phyloP scores from a whole-genome alignment of 2,888 invertebrate species.

The Heliconius ethilla region DNA sequence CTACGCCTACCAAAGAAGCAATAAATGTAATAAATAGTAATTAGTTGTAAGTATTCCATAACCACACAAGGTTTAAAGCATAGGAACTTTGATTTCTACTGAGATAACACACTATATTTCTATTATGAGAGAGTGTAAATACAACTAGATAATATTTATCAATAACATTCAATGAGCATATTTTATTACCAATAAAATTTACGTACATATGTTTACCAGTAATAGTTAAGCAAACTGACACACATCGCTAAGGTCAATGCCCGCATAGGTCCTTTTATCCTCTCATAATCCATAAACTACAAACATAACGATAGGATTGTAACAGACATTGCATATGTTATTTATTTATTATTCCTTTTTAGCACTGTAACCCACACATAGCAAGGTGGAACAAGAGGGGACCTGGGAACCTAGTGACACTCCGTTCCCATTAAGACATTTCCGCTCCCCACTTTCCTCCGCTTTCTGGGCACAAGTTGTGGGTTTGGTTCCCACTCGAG shows the following conservation, averaged over 20 bases:
- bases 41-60: not conserved
- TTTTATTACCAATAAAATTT: not conserved
- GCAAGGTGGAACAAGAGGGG: not conserved
- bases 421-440: too few relatives aligned
- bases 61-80: too few relatives aligned
- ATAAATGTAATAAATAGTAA: not conserved
- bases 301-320: slow-evolving; percentile 25
- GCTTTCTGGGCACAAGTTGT: too few relatives aligned
- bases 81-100: not conserved
- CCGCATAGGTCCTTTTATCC: slow-evolving; percentile 26
- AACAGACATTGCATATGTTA: not conserved
- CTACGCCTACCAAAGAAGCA: not conserved
- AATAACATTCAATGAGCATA: not conserved
- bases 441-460: not conserved
- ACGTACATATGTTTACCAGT: not conserved
- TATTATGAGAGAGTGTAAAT: not conserved
- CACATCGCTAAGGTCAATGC: slow-evolving; percentile 23
- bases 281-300: slow-evolving; percentile 22
- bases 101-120: not conserved
- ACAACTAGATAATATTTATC: not conserved
- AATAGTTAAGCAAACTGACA: slow-evolving; percentile 16
- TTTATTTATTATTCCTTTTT: not conserved
- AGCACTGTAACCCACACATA: not conserved
- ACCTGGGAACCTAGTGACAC: not conserved
- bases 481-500: too few relatives aligned